phyloP scores from a whole-genome alignment of 2,888 invertebrate species.

The Invenusta paracnida region DNA sequence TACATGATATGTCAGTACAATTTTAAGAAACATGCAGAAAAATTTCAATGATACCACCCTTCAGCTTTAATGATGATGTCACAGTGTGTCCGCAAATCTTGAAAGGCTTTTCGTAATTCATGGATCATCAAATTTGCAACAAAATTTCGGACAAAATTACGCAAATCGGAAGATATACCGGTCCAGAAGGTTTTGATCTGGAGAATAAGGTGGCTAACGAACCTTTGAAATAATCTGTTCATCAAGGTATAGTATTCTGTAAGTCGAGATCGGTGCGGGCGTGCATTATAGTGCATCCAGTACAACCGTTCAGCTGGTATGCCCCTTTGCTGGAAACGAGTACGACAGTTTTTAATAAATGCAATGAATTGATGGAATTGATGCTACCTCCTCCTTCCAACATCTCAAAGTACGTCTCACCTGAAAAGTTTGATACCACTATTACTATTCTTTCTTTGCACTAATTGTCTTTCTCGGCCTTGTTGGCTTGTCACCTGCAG shows the following conservation, averaged over 20 bases:
- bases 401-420: not conserved
- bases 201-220: not conserved
- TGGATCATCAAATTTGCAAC: not conserved
- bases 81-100: not conserved
- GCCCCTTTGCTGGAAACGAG: slow-evolving; percentile 11
- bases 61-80: not conserved
- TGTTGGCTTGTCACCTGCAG: not conserved
- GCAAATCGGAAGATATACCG: not conserved
- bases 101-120: not conserved
- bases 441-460: not conserved
- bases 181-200: not conserved
- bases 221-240: not conserved
- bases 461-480: not conserved
- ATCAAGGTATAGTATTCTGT: not conserved
- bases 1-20: not conserved
- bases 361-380: too few species aligned
- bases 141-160: not conserved
- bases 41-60: not conserved
- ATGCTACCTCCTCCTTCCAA: not conserved
- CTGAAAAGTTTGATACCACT: not conserved
- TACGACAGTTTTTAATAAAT: not conserved
- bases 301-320: slow-evolving; percentile 17
- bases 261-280: not conserved
- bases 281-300: not conserved
- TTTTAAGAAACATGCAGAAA: not conserved